Evolutionary conservation across 2,888 invertebrate genomes (phyloP), one percentile per base, ranked within the genome.

Genomic region (Patella pellucida): DNA sequence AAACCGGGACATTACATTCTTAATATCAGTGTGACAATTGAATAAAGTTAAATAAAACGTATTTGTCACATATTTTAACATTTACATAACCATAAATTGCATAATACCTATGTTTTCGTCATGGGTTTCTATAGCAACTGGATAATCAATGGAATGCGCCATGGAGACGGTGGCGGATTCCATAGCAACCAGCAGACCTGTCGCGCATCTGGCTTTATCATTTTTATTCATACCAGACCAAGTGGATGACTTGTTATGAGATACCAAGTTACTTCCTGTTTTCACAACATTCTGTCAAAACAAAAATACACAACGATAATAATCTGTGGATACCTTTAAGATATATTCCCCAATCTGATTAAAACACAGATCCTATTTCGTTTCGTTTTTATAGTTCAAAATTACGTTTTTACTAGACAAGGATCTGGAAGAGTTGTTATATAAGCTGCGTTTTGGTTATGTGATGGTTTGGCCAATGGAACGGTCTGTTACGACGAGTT

Each of bases 131-230:
- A 84, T 84, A n/a, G 81, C 78, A 9, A 80, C 77, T 12, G 86
- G 83, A 41, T 82, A 71, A 50, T 82, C 75, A 16, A 87, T 77
- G 14, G 79, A 72, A 27, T 85, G 77, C 14, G 84, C 82, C 82
- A 88, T 84, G 16, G 79, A 71, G 31, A 78, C 77, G 5, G 86
- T 84, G 2, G 85, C 83, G 5, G 81, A 79, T 70, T 87, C 87
- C 80, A 88, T 80, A 68, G 85, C 84, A 70, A 79, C 81, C 16
- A 88, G 74, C 9, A 88, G 78, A 1, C 81, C 78, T 9, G 85
- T 82, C 2, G 86, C 86, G 1, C 83, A 81, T 52, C 78, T 72
- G 19, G 79, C 73, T 72, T 81, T 84, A 70, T 84, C 84, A 31
- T 76, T 78, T 27, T 69, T 23, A 2, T 76, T 74, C 84, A 85